Percentiles rank a stretch among this genome's conserved stretches.
Conservation (phyloP, 2,888 invertebrate genomes). For the Liodrosophila aerea region DNA sequence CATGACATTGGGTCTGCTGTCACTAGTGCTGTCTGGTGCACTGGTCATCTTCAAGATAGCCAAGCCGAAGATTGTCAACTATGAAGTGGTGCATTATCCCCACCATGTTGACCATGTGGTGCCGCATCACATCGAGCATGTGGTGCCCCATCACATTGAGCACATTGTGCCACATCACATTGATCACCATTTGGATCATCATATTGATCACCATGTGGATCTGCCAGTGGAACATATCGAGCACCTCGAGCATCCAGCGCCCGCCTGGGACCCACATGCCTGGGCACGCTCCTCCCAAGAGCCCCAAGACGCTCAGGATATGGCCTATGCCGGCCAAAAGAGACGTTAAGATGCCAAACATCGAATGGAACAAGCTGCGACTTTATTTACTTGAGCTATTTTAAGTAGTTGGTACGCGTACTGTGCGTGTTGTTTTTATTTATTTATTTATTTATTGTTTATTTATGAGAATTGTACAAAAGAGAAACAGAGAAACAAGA, state of each 20-base stretch:
- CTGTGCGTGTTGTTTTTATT: conserved; percentile 45
- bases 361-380: conserved; percentile 48
- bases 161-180: conserved; percentile 82
- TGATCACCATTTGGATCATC: conserved; percentile 83
- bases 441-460: conserved; percentile 67
- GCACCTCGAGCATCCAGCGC: conserved; percentile 83
- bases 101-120: conserved; percentile 79
- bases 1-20: conserved; percentile 91
- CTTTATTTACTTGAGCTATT: conserved; percentile 56
- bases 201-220: conserved; percentile 83
- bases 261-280: conserved; percentile 84
- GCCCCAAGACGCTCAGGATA: conserved; percentile 80
- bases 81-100: conserved; percentile 93
- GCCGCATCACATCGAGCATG: conserved; percentile 79
- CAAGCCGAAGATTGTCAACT: conserved; percentile 92
- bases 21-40: conserved; percentile 92
- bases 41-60: conserved; percentile 93
- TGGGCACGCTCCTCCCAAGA: conserved; percentile 85
- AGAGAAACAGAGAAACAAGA: conserved; percentile 19
- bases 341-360: conserved; percentile 51
- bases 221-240: conserved; percentile 83
- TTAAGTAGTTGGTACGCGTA: conserved; percentile 55
- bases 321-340: conserved; percentile 81
- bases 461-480: conserved; percentile 67
- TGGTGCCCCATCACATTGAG: conserved; percentile 79